These are phyloP conservation scores for Danio tinwini DNA, from an alignment of 2,797 vertebrate species.

Conservation along the genomic window DNA sequence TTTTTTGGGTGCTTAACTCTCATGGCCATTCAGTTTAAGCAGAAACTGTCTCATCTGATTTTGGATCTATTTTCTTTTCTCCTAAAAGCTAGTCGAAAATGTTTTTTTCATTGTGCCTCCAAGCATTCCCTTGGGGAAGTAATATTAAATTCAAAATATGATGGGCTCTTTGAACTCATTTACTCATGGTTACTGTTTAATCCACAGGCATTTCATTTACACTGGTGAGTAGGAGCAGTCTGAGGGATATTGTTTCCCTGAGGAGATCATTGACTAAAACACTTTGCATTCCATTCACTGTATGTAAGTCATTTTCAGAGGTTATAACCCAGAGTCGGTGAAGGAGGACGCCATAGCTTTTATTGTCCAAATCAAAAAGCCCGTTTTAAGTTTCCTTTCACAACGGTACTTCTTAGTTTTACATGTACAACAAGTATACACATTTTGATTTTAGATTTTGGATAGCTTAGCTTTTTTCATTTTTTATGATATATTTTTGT, in stretches of 20 bases:
- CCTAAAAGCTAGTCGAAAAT: not conserved
- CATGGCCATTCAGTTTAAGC: not conserved
- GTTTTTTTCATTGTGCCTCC: slow-evolving; percentile 63
- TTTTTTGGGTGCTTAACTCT: not conserved
- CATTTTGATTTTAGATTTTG: not conserved
- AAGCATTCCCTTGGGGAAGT: slow-evolving; percentile 69
- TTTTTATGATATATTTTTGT: not conserved
- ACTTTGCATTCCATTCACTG: slow-evolving; percentile 60
- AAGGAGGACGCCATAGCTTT: slow-evolving; percentile 37
- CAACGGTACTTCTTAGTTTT: slow-evolving; percentile 66
- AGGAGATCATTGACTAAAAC: slow-evolving; percentile 72
- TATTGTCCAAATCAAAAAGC: slow-evolving; percentile 26
- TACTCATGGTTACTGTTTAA: slow-evolving; percentile 83
- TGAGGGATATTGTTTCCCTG: slow-evolving; percentile 68
- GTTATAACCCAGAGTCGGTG: slow-evolving; percentile 45
- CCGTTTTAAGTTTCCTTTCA: slow-evolving; percentile 64
- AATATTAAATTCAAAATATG: slow-evolving; percentile 72
- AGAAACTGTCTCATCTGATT: not conserved
- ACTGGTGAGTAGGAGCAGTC: slow-evolving; percentile 73
- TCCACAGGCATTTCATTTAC: slow-evolving; percentile 70
- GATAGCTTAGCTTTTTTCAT: not conserved
- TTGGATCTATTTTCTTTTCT: not conserved
- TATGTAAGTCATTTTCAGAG: slow-evolving; percentile 58
- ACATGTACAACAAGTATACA: not conserved
- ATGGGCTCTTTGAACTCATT: slow-evolving; percentile 77